Evolutionary conservation across 2,888 invertebrate genomes (phyloP), one percentile per base, ranked within the genome.

Genomic region (Tetranychus piercei): DNA sequence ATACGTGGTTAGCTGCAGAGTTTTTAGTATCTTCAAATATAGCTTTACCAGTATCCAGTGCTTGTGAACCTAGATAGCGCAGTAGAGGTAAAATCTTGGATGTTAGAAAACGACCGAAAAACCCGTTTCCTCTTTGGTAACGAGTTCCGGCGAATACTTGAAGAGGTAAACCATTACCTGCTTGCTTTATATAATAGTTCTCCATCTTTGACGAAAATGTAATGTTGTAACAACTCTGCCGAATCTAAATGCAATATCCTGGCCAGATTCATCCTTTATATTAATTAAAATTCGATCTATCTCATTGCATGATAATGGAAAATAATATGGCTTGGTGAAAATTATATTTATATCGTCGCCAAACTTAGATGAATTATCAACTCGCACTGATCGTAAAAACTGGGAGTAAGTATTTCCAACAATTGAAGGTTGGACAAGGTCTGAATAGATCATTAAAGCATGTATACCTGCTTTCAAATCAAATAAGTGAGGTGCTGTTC

Each of bases 61-160:
- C 72, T 44, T 72, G 23, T 6, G 11, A 3, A 0, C 72, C 72
- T 15, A 44, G 8, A 44, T n/a, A 72, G 18, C 23, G 43, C 7
- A 72, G 20, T 4, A 20, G 15, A 5, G 72, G 72, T 44, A 72
- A 20, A 70, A 70, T 70, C 5, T 34, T 34, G 3, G 4, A 34
- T 34, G 34, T 34, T 5, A 34, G 34, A 4, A 34, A 34, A 34
- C 18, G 72, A 1, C 74, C 74, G 34, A 74, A 71, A 20, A 74
- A 74, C 1, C 74, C 74, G 20, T 74, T 64, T 1, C 74, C 74
- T 71, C 71, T 45, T 20, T 74, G 74, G 23, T 44, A 74, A 18
- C 74, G 15, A 11, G 34, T n/a, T 11, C 74, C 72, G 1, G 71
- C 9, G 20, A 74, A 74, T 11, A 15, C 45, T 34, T 34, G 34